phyloP scores from a whole-genome alignment of 2,888 invertebrate genomes.

The Andrena fulva region DNA sequence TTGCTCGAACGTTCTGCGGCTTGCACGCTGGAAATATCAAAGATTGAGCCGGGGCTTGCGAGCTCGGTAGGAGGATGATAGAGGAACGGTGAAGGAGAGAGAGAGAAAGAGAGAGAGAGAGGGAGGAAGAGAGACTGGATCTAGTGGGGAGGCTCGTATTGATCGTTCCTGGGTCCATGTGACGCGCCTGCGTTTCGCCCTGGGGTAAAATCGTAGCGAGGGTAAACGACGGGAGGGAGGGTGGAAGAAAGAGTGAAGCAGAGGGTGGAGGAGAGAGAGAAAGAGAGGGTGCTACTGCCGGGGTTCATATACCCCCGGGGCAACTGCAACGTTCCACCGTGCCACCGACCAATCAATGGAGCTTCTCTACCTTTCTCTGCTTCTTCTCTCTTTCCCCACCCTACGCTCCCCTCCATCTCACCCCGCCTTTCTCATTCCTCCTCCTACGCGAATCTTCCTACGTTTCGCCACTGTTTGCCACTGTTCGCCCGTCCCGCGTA shows the following conservation, averaged over 20 bases:
- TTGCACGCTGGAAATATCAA: slow-evolving; percentile 55
- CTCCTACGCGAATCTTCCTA: slow-evolving; percentile 49
- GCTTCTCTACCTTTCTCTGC: slow-evolving; percentile 73
- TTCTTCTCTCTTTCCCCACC: slow-evolving; percentile 49
- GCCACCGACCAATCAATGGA: slow-evolving; percentile 83
- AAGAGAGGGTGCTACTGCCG: slow-evolving; percentile 67
- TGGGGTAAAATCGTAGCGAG: slow-evolving; percentile 74
- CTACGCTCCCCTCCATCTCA: slow-evolving; percentile 30
- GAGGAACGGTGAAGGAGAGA: slow-evolving; percentile 39
- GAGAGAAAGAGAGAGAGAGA: slow-evolving; percentile 29
- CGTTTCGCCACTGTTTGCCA: slow-evolving; percentile 45
- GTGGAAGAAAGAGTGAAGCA: slow-evolving; percentile 51
- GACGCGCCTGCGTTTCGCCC: slow-evolving; percentile 81
- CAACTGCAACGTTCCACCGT: slow-evolving; percentile 79
- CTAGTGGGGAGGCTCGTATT: slow-evolving; percentile 79
- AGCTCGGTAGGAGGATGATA: slow-evolving; percentile 48
- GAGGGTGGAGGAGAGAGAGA: slow-evolving; percentile 58
- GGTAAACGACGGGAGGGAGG: slow-evolving; percentile 61
- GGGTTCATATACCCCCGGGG: slow-evolving; percentile 82
- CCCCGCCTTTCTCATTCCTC: slow-evolving; percentile 58
- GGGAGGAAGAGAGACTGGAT: slow-evolving; percentile 56
- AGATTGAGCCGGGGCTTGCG: slow-evolving; percentile 57
- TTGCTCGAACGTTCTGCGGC: slow-evolving; percentile 18
- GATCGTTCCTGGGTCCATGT: slow-evolving; percentile 84
- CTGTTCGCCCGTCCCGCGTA: slow-evolving; percentile 50